Base-by-base conservation (phyloP, 2,888 invertebrate species). In the Pteria penguin region DNA sequence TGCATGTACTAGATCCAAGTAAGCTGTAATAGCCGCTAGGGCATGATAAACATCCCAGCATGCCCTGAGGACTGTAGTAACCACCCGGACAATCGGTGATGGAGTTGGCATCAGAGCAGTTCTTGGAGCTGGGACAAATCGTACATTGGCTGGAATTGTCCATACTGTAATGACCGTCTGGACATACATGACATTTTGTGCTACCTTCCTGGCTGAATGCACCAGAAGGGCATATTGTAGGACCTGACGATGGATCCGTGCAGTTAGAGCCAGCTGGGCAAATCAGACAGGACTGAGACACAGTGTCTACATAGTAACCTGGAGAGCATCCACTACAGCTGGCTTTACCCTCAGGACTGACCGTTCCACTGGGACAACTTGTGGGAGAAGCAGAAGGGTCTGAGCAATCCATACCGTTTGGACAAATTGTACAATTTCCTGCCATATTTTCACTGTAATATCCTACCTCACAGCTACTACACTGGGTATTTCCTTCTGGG, bases 71-170 rank as follows among this genome's bases (percentile, higher is more conserved):
- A 66, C 84, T 82, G 69, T 72, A 79, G 4, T 74, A 79, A 33
- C 81, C 80, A 22, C 78, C 78, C 22, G 65, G 29, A 76, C 84
- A 84, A 45, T 76, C 33, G 4, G 72, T 63, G 11, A 77, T 26
- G 27, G 54, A 54, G 8, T 84, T 77, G 52, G 79, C 75, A 58
- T 82, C 73, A 27, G 75, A 72, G 67, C 89, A 89, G 54, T 81
- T 79, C 60, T 84, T 75, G 5, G 88, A 87, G 4, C 77, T 82
- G 8, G 86, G 85, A 81, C 90, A 90, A 18, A 74, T 52, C 14
- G 76, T 81, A 75, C 87, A 91, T 4, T 69, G 62, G 4, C 62
- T 76, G 1, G 87, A 65, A 4, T 84, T 86, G 22, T 75, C 79
- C 11, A 67, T 60, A 24, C 54, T 32, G 58, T 69, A 68, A 66